Conservation (phyloP, 2,888 invertebrate genomes). For the Empis livida region DNA sequence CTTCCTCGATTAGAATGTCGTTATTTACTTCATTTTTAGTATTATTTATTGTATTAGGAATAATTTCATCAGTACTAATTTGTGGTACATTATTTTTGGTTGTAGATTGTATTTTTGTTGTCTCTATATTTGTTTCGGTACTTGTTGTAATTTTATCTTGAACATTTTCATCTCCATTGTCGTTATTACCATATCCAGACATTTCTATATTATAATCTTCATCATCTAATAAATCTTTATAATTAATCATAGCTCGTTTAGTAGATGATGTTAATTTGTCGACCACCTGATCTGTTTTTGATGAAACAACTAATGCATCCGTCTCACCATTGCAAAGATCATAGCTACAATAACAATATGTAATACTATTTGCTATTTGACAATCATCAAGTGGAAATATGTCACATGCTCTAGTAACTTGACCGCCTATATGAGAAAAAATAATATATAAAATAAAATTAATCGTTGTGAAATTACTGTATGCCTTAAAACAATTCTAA, state of each 20-base stretch:
- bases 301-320: background rate
- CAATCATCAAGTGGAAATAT: slow-evolving; percentile 11
- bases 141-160: too few species aligned
- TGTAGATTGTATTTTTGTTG: too few species aligned
- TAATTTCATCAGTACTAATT: too few species aligned
- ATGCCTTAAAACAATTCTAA: too few species aligned
- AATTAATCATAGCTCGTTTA: background rate
- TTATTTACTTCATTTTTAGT: too few species aligned
- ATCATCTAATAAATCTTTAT: background rate
- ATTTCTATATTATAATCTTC: background rate
- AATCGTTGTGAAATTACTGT: background rate
- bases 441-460: slow-evolving; percentile 1
- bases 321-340: slow-evolving; percentile 9
- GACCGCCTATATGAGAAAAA: slow-evolving; percentile 1
- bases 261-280: background rate
- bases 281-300: background rate
- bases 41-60: too few species aligned
- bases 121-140: too few species aligned
- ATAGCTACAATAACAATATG: slow-evolving; percentile 11
- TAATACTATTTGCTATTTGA: slow-evolving; percentile 11
- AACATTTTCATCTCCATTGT: background rate
- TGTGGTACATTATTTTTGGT: too few species aligned
- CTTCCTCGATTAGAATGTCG: too few species aligned
- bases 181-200: background rate
- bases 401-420: slow-evolving; percentile 10